phyloP scores from a whole-genome alignment of 2,888 invertebrate genomes.

The Eristalis arbustorum region DNA sequence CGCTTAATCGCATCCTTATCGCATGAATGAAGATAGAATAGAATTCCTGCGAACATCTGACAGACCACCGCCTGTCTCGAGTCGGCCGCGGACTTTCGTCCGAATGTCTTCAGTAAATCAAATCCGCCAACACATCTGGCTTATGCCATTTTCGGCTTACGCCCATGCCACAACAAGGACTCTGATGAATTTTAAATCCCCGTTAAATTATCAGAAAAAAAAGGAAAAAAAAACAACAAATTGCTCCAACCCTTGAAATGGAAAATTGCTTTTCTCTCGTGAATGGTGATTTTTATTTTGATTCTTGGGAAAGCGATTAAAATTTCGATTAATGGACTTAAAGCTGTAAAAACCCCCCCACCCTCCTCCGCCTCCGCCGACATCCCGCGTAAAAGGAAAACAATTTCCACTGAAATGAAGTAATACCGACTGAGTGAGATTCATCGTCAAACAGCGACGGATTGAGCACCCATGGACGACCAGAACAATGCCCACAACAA shows the following conservation, averaged over 20 bases:
- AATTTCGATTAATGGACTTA: conserved; percentile 67
- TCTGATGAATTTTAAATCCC: neutral
- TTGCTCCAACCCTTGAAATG: conserved; percentile 10
- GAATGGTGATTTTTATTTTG: conserved; percentile 44
- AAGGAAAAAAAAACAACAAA: neutral
- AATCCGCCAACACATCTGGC: too few species aligned
- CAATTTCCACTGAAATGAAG: conserved; percentile 55
- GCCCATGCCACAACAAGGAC: too few species aligned
- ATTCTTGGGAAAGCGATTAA: conserved; percentile 60
- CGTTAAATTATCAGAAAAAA: neutral
- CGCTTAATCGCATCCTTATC: too few species aligned
- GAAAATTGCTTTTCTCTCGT: conserved; percentile 45
- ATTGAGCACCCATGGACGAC: neutral
- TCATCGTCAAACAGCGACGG: conserved; percentile 38
- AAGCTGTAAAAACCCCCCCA: conserved; percentile 22
- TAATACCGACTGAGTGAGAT: conserved; percentile 54
- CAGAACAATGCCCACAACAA: neutral
- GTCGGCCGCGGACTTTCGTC: too few species aligned
- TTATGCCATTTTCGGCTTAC: too few species aligned
- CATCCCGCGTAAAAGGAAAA: conserved; percentile 28
- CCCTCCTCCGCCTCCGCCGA: neutral
- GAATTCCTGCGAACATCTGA: too few species aligned
- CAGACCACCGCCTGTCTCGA: too few species aligned
- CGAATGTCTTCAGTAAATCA: too few species aligned
- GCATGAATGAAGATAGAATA: too few species aligned